phyloP scores from a whole-genome alignment of 1,140 invertebrate species.

The Drosophila littoralis region DNA sequence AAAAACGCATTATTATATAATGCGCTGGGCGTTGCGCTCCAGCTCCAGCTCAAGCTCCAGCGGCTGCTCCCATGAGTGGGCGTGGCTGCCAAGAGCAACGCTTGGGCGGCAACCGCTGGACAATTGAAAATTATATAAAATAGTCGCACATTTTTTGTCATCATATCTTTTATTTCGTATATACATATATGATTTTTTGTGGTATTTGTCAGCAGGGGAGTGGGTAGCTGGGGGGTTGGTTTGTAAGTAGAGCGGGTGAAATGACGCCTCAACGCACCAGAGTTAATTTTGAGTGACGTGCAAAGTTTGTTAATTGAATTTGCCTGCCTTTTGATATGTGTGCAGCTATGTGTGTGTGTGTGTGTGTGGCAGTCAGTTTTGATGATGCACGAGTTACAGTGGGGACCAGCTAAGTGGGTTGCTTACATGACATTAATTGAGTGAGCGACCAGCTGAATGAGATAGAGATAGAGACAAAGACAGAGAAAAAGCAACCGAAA shows the following conservation, averaged over 20 bases:
- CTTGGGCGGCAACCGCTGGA: slow-evolving; percentile 61
- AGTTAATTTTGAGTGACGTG: slow-evolving; percentile 82
- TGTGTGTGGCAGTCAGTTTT: slow-evolving; percentile 47
- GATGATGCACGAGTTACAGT: slow-evolving; percentile 66
- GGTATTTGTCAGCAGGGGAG: slow-evolving; percentile 62
- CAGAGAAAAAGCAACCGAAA: slow-evolving; percentile 7
- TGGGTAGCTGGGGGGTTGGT: neutral
- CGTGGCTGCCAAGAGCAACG: slow-evolving; percentile 48
- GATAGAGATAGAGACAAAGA: neutral
- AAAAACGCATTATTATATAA: slow-evolving; percentile 79
- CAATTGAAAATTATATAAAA: slow-evolving; percentile 80
- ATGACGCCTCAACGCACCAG: slow-evolving; percentile 65
- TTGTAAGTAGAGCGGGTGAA: slow-evolving; percentile 18
- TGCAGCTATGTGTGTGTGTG: slow-evolving; percentile 44
- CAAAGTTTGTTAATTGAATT: slow-evolving; percentile 82
- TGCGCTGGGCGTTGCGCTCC: slow-evolving; percentile 52
- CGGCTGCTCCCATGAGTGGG: slow-evolving; percentile 16
- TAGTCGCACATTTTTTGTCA: slow-evolving; percentile 59
- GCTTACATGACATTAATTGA: slow-evolving; percentile 83
- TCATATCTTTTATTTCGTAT: slow-evolving; percentile 49
- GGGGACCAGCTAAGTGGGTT: slow-evolving; percentile 79
- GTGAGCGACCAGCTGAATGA: slow-evolving; percentile 33
- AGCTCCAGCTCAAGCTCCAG: too few relatives aligned
- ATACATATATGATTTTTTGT: slow-evolving; percentile 25
- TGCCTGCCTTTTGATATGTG: slow-evolving; percentile 76